Conservation (phyloP, 2,797 vertebrate species). For the Sus cebifrons region DNA sequence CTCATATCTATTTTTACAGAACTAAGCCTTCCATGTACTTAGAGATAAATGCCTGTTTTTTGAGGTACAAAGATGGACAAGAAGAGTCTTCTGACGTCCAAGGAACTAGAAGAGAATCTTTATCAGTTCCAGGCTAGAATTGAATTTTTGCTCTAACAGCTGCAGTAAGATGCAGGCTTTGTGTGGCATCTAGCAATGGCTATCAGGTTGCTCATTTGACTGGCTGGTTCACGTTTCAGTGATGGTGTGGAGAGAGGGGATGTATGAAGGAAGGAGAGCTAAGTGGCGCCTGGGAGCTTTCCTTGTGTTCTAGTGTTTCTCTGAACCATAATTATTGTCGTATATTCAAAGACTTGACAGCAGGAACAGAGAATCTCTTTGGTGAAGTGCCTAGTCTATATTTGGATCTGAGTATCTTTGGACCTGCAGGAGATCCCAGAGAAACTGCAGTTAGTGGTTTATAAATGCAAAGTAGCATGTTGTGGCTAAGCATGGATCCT, state of each 20-base stretch:
- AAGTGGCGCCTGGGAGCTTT: not conserved
- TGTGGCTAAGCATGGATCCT: not conserved
- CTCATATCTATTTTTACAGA: slow-evolving; percentile 2
- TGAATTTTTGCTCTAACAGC: slow-evolving; percentile 49
- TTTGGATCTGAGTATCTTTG: slow-evolving; percentile 33
- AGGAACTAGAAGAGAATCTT: not conserved
- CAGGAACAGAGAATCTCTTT: slow-evolving; percentile 38
- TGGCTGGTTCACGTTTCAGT: slow-evolving; percentile 28
- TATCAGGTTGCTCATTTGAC: slow-evolving; percentile 12
- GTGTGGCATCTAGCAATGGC: not conserved
- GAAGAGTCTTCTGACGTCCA: not conserved
- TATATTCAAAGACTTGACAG: not conserved
- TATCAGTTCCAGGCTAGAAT: not conserved
- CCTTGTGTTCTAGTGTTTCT: not conserved
- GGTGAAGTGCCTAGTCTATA: not conserved
- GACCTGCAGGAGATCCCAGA: not conserved
- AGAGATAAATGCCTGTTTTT: not conserved
- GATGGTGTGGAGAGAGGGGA: not conserved
- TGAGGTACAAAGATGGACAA: not conserved
- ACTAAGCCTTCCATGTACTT: not conserved
- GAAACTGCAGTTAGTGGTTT: slow-evolving; percentile 33
- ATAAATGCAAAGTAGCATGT: not conserved
- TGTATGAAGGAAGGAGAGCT: not conserved
- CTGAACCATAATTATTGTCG: slow-evolving; percentile 34
- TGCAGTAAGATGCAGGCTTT: slow-evolving; percentile 38